Conservation (phyloP, 2,888 invertebrate species). For the Perizoma affinitatum region DNA sequence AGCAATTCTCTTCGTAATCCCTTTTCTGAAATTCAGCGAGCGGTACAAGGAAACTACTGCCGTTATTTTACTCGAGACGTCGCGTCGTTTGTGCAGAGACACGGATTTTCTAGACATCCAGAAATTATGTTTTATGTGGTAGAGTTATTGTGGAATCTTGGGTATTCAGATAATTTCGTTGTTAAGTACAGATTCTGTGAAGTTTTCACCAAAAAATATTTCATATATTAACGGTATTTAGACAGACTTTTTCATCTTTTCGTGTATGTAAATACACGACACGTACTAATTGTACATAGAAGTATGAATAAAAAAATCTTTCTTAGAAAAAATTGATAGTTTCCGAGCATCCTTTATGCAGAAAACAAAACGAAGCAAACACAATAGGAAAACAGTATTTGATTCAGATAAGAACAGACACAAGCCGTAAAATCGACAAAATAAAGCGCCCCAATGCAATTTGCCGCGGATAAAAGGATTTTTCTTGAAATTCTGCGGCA, state of each 20-base stretch:
- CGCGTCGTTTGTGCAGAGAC: not conserved
- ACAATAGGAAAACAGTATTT: slow-evolving; percentile 13
- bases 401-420: slow-evolving; percentile 5
- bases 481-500: slow-evolving; percentile 6
- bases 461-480: slow-evolving; percentile 21
- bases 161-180: too few relatives aligned
- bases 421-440: slow-evolving; percentile 13
- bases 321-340: too few relatives aligned
- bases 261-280: too few relatives aligned
- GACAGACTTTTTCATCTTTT: too few relatives aligned
- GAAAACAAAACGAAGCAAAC: slow-evolving; percentile 1
- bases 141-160: too few relatives aligned
- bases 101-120: too few relatives aligned
- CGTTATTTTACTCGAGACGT: slow-evolving; percentile 14
- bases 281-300: too few relatives aligned
- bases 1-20: slow-evolving; percentile 8
- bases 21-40: slow-evolving; percentile 7
- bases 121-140: too few relatives aligned
- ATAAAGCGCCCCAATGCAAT: slow-evolving; percentile 16
- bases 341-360: not conserved
- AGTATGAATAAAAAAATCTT: too few relatives aligned
- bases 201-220: too few relatives aligned
- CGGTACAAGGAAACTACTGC: slow-evolving; percentile 9
- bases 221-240: too few relatives aligned
- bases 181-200: too few relatives aligned